phyloP scores from a whole-genome alignment of 2,888 invertebrate species.

The Drosophila greeni region DNA sequence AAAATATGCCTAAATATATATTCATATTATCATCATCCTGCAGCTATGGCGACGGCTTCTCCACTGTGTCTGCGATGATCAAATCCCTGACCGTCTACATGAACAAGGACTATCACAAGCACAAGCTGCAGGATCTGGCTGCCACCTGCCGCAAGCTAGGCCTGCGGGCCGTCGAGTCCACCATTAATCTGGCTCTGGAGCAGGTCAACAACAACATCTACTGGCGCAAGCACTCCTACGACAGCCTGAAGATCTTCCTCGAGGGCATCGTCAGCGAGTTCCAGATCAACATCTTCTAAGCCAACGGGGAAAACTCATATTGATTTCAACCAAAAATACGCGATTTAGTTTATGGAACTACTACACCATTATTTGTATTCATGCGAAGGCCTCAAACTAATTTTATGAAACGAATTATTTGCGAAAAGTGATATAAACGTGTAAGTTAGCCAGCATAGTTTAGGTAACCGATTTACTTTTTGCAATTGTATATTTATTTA shows the following conservation, averaged over 20 bases:
- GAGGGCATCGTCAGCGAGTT: constrained; percentile 77
- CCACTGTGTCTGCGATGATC: constrained; percentile 80
- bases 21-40: not conserved
- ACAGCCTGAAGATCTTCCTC: constrained; percentile 75
- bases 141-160: constrained; percentile 74
- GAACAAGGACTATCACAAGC: constrained; percentile 80
- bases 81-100: constrained; percentile 80
- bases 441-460: constrained; percentile 71
- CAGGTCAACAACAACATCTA: constrained; percentile 79
- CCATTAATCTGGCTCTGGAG: constrained; percentile 77
- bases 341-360: constrained; percentile 50
- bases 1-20: accelerated
- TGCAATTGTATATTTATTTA: constrained; percentile 59
- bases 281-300: constrained; percentile 77
- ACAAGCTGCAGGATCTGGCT: constrained; percentile 76
- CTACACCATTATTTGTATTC: constrained; percentile 41
- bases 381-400: constrained; percentile 66
- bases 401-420: constrained; percentile 68
- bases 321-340: constrained; percentile 49
- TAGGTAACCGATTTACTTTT: constrained; percentile 57
- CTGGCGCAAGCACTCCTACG: constrained; percentile 78
- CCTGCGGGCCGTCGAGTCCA: constrained; percentile 74
- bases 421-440: constrained; percentile 77
- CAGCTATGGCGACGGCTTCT: constrained; percentile 81
- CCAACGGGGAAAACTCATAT: constrained; percentile 24